Evolutionary conservation across 2,113 vertebrate species (phyloP), one percentile per base, ranked within the genome.

Genomic region (Rhynchopsitta pachyrhyncha): DNA sequence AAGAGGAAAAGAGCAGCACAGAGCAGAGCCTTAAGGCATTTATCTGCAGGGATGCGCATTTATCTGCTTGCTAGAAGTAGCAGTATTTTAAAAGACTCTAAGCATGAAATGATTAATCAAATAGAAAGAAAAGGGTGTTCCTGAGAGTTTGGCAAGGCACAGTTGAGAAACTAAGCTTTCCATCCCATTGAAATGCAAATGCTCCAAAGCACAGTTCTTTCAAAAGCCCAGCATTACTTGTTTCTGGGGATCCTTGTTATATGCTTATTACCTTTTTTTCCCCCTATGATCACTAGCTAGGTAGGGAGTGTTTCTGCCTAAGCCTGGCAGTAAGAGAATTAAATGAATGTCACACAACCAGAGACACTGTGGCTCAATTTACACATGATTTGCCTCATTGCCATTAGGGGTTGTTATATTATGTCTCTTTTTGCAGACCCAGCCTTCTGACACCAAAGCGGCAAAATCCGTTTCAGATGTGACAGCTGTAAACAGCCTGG

Each of bases 181-280:
- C 55, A 35, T 78, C 79, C 92, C 83, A 97, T 93, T 97, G 92
- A 97, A 93, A 97, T 96, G 96, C 92, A 97, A 97, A 97, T 97
- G 69, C 64, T 69, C 66, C 78, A 76, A 85, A 88, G 70, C 79
- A 84, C 77, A 88, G 55, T 29, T 71, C 60, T 59, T 91, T 95
- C 83, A 70, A 80, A 92, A 93, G 63, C 41, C 28, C 49, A 17
- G 49, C 6, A 2, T 66, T 64, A 60, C 74, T 96, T 93, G 47
- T 96, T 96, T 84, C 89, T 87, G 80, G 47, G 23, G 50, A 90
- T 92, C 44, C 71, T 91, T 91, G 80, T 91, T 93, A 46, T 39
- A 55, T 75, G 67, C 42, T 94, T 82, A 59, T 80, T 92, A 76
- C 49, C 9, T 41, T 62, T 60, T 47, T 22, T 1, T 9, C 33